phyloP scores from a whole-genome alignment of 2,113 vertebrate genomes.

The Capricornis sumatraensis region DNA sequence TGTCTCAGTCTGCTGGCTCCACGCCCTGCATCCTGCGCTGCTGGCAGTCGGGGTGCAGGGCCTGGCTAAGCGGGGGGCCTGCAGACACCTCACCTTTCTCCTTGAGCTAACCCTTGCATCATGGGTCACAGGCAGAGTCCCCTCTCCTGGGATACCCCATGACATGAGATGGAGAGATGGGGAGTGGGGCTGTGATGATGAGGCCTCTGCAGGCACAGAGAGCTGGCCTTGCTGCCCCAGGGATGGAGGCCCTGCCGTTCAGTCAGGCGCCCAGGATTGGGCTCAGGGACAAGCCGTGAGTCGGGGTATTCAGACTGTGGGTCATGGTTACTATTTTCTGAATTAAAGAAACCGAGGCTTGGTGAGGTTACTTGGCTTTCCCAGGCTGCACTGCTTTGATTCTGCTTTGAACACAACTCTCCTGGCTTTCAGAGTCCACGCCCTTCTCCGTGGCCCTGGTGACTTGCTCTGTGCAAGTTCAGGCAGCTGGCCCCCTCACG shows the following conservation, averaged over 20 bases:
- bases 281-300: neutral
- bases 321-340: neutral
- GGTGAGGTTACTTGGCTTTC: neutral
- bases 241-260: neutral
- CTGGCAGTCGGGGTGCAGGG: fast-evolving
- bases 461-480: neutral
- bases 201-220: neutral
- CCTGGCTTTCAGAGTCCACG: fast-evolving
- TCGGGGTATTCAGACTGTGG: fast-evolving
- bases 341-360: neutral
- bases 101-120: fast-evolving
- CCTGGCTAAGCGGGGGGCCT: neutral
- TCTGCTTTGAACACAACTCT: neutral
- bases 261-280: neutral
- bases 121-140: neutral
- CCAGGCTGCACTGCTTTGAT: neutral
- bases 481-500: neutral
- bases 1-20: neutral
- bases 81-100: neutral
- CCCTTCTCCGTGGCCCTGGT: fast-evolving
- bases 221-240: neutral
- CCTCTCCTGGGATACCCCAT: neutral
- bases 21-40: neutral
- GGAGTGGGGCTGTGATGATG: neutral
- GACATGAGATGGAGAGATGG: neutral